Evolutionary conservation across 2,888 invertebrate species (phyloP), one percentile per base, ranked within the genome.

Genomic region (Arenicola marina): DNA sequence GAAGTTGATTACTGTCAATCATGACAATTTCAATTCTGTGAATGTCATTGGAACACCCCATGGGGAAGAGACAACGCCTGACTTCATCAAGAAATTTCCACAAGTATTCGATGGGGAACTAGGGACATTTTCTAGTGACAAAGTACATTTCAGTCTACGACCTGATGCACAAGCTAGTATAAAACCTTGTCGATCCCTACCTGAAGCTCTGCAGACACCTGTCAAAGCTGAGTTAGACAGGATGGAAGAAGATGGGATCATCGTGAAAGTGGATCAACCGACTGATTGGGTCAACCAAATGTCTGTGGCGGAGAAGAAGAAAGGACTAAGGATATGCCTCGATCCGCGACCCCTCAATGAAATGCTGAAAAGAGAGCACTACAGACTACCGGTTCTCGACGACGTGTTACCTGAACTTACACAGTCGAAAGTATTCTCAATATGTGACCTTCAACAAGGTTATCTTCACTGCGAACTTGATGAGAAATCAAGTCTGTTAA

Each of bases 231-330:
- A 34, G 28, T 44, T 61, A 4, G 45, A 57, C 21, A 46, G 45
- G 7, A 18, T 61, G 24, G 45, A 31, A 38, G 11, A 24, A 15
- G 11, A 4, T 26, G 58, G 44, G 18, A 44, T 61, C 15, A 18
- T 61, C 3, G 44, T 26, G 4, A 32, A 33, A 61, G 56, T 59
- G 26, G 61, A 60, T 7, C n/a, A n/a, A n/a, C n/a, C n/a, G n/a
- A n/a, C n/a, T n/a, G n/a, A n/a, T n/a, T n/a, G n/a, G n/a, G n/a
- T 33, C 4, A 56, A 46, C 46, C 59, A 62, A 26, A 63, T 63
- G 61, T 21, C 53, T 11, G 63, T 44, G 21, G 43, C 34, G 21
- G 11, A 4, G 32, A 62, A 63, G 55, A 53, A 44, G 31, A 44
- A 33, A 26, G 45, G 53, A 2, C 62, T 63, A 24, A 44, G 61